Evolutionary conservation across 2,113 vertebrate genomes (phyloP).

Genomic region (Clarias batrachus): DNA sequence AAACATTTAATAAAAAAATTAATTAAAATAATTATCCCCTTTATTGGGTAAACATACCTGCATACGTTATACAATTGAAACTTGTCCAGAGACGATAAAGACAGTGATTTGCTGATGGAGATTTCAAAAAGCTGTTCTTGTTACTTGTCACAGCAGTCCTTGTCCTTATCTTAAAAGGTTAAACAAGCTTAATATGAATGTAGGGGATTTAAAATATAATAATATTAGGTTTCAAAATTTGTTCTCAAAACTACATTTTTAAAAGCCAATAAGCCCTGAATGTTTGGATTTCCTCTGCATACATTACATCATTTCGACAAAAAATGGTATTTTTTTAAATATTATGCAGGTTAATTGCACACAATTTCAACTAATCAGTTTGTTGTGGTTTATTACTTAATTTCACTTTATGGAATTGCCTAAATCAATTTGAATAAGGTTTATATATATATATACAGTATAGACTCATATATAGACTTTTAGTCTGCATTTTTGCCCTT

Average conservation of each 20-base stretch:
- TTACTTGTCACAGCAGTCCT: neutral
- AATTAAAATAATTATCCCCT: neutral
- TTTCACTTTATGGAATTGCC: neutral
- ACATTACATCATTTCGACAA: neutral
- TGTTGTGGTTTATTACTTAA: neutral
- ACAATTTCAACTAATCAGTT: neutral
- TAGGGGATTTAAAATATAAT: neutral
- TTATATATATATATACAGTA: neutral
- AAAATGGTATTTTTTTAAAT: neutral
- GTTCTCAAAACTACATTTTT: neutral
- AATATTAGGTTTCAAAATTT: neutral
- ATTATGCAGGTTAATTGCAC: neutral
- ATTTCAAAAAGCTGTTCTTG: neutral
- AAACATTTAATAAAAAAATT: no score
- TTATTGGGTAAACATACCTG: neutral
- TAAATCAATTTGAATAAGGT: neutral
- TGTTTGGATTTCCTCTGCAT: neutral
- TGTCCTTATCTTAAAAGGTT: neutral
- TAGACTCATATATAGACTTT: neutral
- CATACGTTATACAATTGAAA: neutral
- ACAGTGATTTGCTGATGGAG: neutral
- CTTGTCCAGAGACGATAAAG: neutral
- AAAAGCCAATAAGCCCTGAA: neutral
- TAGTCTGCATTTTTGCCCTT: conserved; percentile 55
- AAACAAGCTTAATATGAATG: neutral